Percentiles rank a stretch among this genome's conserved stretches.
phyloP scores from a whole-genome alignment of 2,888 invertebrate species.

The Empis livida region DNA sequence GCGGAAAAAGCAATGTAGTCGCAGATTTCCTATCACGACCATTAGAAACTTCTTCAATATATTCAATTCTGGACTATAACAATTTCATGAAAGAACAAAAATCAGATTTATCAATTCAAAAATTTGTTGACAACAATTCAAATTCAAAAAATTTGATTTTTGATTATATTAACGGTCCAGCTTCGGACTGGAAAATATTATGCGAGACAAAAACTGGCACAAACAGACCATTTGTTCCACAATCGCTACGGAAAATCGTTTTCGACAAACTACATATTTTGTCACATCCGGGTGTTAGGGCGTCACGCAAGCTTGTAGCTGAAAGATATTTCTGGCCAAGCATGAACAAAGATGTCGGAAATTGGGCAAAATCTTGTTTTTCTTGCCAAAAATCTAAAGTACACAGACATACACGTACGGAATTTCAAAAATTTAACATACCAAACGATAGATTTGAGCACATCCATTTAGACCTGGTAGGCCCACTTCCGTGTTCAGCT shows the following conservation, averaged over 20 bases:
- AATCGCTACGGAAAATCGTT: not conserved
- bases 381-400: conserved; percentile 4
- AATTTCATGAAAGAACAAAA: not conserved
- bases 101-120: not conserved
- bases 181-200: not conserved
- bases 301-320: conserved; percentile 1
- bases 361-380: conserved; percentile 1
- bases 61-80: not conserved
- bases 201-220: conserved; percentile 3
- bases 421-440: not conserved
- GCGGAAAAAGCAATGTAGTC: conserved; percentile 12
- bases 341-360: not conserved
- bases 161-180: not conserved
- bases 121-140: not conserved
- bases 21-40: conserved; percentile 4
- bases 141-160: not conserved
- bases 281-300: conserved; percentile 1
- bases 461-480: conserved; percentile 24
- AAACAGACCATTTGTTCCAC: conserved; percentile 2
- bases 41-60: not conserved
- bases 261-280: conserved; percentile 3
- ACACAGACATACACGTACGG: conserved; percentile 2
- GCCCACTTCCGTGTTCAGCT: conserved; percentile 19
- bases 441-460: conserved; percentile 3
- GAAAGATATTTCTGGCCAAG: conserved; percentile 2